Base-by-base conservation (phyloP, 2,797 vertebrate species). In the Microctenopoma stevenorrisi region DNA sequence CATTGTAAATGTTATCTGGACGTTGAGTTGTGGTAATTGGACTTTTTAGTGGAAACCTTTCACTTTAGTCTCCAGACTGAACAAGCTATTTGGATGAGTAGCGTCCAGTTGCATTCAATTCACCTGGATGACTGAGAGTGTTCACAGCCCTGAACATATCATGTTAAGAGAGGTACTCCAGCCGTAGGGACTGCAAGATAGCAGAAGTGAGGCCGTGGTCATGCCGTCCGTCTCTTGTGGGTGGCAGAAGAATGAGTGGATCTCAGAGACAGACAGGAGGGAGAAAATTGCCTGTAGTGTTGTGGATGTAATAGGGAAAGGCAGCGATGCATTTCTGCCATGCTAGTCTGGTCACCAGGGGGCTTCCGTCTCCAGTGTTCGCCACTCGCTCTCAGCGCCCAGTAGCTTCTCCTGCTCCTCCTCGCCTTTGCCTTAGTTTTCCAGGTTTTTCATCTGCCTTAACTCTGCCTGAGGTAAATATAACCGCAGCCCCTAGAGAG, bases 261-360 rank as follows among this genome's bases (percentile, higher is more conserved):
- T 75, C 62, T 83, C 26, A 43, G 70, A 79, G 75, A 16, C 58
- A 77, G 78, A 84, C 80, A 71, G 60, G 59, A 60, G 58, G 76
- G 66, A 85, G 80, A 81, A 74, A 89, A 87, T 86, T 83, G 77
- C 87, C 83, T 86, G 64, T 74, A 84, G 79, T 56, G 10, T 58
- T 64, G 75, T 85, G 83, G 77, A 84, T 84, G 86, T 92, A 93
- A 93, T 91, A 79, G 87, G 84, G 84, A 85, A 82, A 92, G 76
- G 82, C 88, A 92, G 69, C 81, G 89, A 82, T 91, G 85, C 89
- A 55, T 90, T 90, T 86, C 88, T 57, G 54, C 75, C 65, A 22
- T 65, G 68, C 72, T 63, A 18, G 54, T 70, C 72, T 74, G 82
- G 81, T 82, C 87, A 85, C 89, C 43, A 38, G 87, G 87, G 87